Evolutionary conservation across 2,113 vertebrate genomes (phyloP), one percentile per base, ranked within the genome.

Genomic region (Austrofundulus limnaeus): DNA sequence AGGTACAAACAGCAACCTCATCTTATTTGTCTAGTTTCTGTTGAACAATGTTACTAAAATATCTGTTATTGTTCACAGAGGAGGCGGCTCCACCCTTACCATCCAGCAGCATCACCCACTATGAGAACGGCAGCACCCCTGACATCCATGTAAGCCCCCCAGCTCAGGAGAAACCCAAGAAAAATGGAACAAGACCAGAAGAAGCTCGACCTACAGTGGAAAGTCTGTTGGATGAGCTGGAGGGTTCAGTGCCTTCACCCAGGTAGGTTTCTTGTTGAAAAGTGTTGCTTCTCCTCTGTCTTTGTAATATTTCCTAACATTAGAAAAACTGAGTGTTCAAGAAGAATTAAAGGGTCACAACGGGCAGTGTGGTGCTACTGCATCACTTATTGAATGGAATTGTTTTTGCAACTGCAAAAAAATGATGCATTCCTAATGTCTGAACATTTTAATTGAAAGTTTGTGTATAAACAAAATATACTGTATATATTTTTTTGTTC

Each of bases 201-300:
- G 96, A 98, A 0, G 78, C 92, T 54, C 93, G 95, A 39, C 95
- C 96, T 78, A 94, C 94, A 0, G 94, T 98, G 84, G 95, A 98
- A 85, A 96, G 94, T 82, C 92, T 99, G 51, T 85, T 99, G 88
- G 94, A 96, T 16, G 95, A 98, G 77, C 90, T 99, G 83, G 96
- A 98, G 87, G 94, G 94, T 76, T 95, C 96, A 0, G 95, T 98
- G 82, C 95, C 96, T 24, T 95, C 92, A 42, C 94, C 94, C 47
- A 94, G 94, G 96, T 98, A 89, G 92, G 88, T 24, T 11, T 25
- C 3, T 7, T 13, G 21, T 21, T 21, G 16, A 17, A 15, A 10
- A 25, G 16, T 16, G 48, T 25, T 24, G 15, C 48, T 37, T 38
- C 11, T 15, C 3, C 38, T 6, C n/a, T 51, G 14, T 14, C 3